Evolutionary conservation across 2,797 vertebrate genomes (phyloP), one percentile per base, ranked within the genome.

Genomic region (Aldrovandia affinis): DNA sequence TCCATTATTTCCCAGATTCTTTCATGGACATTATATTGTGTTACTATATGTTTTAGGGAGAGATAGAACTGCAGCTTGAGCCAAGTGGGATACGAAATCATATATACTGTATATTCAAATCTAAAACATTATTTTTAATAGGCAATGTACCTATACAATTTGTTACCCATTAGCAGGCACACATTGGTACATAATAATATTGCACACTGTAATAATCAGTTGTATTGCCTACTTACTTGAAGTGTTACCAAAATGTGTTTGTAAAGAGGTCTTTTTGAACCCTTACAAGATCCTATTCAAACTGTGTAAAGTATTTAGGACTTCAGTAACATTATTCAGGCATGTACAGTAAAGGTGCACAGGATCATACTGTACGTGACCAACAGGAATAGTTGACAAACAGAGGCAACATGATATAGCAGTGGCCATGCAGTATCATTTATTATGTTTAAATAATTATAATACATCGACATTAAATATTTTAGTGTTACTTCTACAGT

Each of bases 161-260:
- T 73, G 14, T 3, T 22, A 36, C 65, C 33, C 10, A 33, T 68
- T 14, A 33, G 65, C 30, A 68, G 65, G 28, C 36, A 68, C 33
- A 68, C 28, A 20, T 63, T 0, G n/a, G 61, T 63, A n/a, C n/a
- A 28, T 28, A 28, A 63, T 63, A 28, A 63, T 68, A 14, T 36
- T 33, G 3, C 18, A 50, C 47, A 50, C 47, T 50, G n/a, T 68
- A 68, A 68, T 14, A 14, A 28, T 4, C 28, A 39, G 36, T 39
- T 73, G 39, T 36, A 22, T 73, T 73, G 33, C 68, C 68, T 73
- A 39, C 36, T 33, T 39, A 73, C 68, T 73, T 39, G 36, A 73
- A 73, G 68, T 73, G 18, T 65, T 65, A 39, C 36, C 15, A 73
- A n/a, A 73, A 73, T 73, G 68, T 73, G 33, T 39, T 73, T 39